These are phyloP conservation scores for Puntigrus tetrazona DNA, from an alignment of 2,113 vertebrate species.

Conservation along the genomic window DNA sequence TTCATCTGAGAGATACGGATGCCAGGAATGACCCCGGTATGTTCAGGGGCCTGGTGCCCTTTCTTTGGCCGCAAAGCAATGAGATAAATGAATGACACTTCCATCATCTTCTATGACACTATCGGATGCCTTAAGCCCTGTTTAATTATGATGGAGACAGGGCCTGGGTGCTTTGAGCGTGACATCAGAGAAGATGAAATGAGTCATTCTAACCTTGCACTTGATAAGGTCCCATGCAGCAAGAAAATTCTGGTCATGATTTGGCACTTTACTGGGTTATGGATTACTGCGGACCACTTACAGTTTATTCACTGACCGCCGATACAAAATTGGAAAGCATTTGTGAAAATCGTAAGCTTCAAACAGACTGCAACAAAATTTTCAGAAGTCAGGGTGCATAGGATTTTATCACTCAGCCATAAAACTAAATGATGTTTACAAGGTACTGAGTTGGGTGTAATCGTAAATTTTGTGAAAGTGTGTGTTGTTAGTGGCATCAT, in stretches of 20 bases:
- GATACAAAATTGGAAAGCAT: neutral
- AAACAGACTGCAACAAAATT: neutral
- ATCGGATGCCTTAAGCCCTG: constrained; percentile 10
- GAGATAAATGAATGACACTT: constrained; percentile 28
- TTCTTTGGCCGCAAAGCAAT: neutral
- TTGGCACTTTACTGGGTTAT: neutral
- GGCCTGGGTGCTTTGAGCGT: neutral
- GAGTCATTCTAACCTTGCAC: constrained; percentile 16
- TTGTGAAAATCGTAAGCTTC: neutral
- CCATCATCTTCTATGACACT: neutral
- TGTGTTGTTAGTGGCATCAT: neutral
- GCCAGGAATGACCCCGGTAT: constrained; percentile 16
- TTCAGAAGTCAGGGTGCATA: neutral
- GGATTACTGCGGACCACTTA: neutral
- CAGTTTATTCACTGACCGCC: neutral
- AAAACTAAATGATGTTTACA: neutral
- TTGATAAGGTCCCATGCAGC: constrained; percentile 4
- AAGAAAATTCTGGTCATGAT: neutral
- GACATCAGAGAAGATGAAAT: constrained; percentile 30
- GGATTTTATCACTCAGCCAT: neutral
- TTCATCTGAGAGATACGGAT: neutral
- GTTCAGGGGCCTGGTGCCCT: neutral
- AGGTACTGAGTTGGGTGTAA: neutral
- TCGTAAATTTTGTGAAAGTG: neutral
- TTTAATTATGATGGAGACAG: constrained; percentile 41